These are phyloP conservation scores for Aplocera efformata DNA, from an alignment of 2,888 invertebrate species.

Conservation along the genomic window DNA sequence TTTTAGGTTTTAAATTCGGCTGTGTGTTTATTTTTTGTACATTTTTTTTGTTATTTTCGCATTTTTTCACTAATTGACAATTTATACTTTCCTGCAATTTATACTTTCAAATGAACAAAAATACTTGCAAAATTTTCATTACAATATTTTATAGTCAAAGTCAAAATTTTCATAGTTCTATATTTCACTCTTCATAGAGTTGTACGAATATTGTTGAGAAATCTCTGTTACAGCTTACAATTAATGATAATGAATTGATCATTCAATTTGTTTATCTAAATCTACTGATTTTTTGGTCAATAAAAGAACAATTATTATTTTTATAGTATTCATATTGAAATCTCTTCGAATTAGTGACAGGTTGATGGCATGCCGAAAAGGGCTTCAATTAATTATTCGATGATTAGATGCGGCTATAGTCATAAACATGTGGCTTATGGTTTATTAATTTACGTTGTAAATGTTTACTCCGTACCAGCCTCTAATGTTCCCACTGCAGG, in stretches of 20 bases:
- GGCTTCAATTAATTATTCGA: constrained; percentile 29
- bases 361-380: constrained; percentile 30
- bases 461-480: no score
- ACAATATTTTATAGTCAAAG: no score
- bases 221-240: constrained; percentile 37
- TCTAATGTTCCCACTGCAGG: no score
- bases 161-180: constrained; percentile 32
- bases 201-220: constrained; percentile 38
- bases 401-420: constrained; percentile 15
- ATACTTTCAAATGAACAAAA: no score
- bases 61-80: no score
- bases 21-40: no score
- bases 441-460: constrained; percentile 13
- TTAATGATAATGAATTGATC: constrained; percentile 44
- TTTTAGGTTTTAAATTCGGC: no score
- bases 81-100: no score
- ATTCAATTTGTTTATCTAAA: constrained; percentile 36
- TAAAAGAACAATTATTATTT: constrained; percentile 36
- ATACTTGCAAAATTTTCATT: no score
- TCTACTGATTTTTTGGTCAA: constrained; percentile 36
- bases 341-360: constrained; percentile 31
- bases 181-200: no score
- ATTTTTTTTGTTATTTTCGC: no score
- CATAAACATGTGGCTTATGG: constrained; percentile 16
- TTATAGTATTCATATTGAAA: constrained; percentile 37